Percentiles rank a stretch among this genome's conserved stretches.
phyloP scores from a whole-genome alignment of 2,113 vertebrate species.

The Plecturocebus donacophilus region DNA sequence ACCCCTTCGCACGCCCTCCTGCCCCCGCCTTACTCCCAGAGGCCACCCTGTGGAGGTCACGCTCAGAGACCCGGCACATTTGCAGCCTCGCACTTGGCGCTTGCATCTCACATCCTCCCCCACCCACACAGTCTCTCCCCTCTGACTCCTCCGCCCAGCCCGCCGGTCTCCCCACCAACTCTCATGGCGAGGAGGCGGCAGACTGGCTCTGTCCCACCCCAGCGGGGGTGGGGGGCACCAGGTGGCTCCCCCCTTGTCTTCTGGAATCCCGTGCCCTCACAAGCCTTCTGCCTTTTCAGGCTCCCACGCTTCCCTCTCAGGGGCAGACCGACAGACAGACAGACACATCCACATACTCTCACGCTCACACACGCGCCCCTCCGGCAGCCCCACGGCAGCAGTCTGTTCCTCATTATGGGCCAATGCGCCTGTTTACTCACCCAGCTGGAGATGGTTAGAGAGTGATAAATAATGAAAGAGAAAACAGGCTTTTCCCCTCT shows the following conservation, averaged over 20 bases:
- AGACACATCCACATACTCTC: neutral
- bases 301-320: neutral
- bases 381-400: conserved; percentile 52
- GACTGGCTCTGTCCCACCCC: neutral
- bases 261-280: neutral
- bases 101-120: conserved; percentile 26
- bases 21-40: neutral
- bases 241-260: neutral
- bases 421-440: conserved; percentile 95
- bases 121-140: conserved; percentile 47
- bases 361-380: neutral
- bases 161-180: neutral
- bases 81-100: neutral
- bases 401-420: conserved; percentile 86
- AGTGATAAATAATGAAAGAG: conserved; percentile 93
- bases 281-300: neutral
- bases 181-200: neutral
- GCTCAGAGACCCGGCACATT: neutral
- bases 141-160: neutral
- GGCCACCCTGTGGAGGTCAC: neutral
- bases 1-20: neutral
- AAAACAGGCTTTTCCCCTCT: conserved; percentile 92
- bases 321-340: neutral
- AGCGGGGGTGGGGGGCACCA: neutral
- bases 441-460: conserved; percentile 93